Conservation (phyloP, 2,888 invertebrate species). For the Dermolepida albohirtum region DNA sequence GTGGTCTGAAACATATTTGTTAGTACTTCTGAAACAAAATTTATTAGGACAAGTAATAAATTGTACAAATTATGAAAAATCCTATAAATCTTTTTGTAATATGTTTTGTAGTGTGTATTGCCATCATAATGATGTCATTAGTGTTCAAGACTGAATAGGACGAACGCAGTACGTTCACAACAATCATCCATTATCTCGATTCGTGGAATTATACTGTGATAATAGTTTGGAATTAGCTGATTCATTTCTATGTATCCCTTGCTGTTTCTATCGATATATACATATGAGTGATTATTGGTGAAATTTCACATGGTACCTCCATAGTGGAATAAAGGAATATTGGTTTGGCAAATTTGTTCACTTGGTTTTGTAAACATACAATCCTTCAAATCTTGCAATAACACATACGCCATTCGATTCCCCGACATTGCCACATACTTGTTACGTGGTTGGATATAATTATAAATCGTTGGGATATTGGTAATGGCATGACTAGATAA, state of each 20-base stretch:
- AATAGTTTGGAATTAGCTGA: slow-evolving; percentile 12
- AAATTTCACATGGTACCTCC: background rate
- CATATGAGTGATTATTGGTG: background rate
- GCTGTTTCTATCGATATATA: background rate
- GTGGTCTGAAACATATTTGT: too few species aligned
- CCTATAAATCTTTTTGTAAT: too few species aligned
- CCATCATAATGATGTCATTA: too few species aligned
- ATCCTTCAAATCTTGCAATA: slow-evolving; percentile 1
- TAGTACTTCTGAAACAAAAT: too few species aligned
- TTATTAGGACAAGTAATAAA: too few species aligned
- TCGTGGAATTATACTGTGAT: background rate
- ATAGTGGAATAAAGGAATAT: slow-evolving; percentile 10
- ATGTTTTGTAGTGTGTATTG: too few species aligned
- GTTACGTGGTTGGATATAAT: slow-evolving; percentile 15
- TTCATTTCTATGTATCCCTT: slow-evolving; percentile 16
- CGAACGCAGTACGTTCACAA: slow-evolving; percentile 1
- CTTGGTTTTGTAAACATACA: background rate
- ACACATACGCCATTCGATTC: slow-evolving; percentile 22
- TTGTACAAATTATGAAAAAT: too few species aligned
- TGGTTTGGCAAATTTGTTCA: slow-evolving; percentile 4
- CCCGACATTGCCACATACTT: slow-evolving; percentile 14
- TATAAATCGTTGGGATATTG: slow-evolving; percentile 10
- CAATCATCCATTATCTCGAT: slow-evolving; percentile 16
- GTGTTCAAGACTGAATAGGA: too few species aligned
- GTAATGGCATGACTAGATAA: slow-evolving; percentile 15